Base-by-base conservation (phyloP, 2,797 vertebrate species). In the Podargus strigoides region DNA sequence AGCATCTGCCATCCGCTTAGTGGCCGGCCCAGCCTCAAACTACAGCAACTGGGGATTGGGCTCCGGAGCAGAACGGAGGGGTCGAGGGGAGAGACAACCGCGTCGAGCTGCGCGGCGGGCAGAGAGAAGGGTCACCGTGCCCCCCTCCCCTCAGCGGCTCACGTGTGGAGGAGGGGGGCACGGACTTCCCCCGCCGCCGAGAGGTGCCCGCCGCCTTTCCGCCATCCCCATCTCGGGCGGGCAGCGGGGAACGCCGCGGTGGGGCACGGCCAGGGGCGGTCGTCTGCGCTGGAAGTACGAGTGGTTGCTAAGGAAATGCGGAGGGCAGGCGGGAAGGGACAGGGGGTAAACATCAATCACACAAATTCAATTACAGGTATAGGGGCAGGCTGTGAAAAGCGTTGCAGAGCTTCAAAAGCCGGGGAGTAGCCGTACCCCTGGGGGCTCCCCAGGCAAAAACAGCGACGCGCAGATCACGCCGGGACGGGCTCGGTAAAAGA, bases 281-380 rank as follows among this genome's bases (percentile, higher is more conserved):
- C 59, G 70, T 14, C 44, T 49, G 46, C 47, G 22, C 62, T 56
- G 60, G 60, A 85, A 50, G 89, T 69, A 88, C 70, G 75, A 93
- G 76, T 79, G 94, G 96, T 97, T 97, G 96, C 97, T 95, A 98
- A 85, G 96, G 95, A 96, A 96, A 97, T 96, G 64, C n/a, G n/a
- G n/a, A n/a, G 90, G 70, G 85, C 87, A n/a, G 87, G 72, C 75
- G 74, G 84, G 85, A 50, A 86, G 52, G 36, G 92, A 76, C 70
- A 50, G 84, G 76, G 69, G 60, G 62, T 58, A 76, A 70, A 46
- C 91, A 96, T 97, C 95, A 91, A 94, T 96, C 87, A 90, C 69
- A 50, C 66, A 73, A 85, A 79, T 87, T 90, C 83, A 91, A 81
- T 92, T 93, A 85, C 90, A 97, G 85, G 79, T 97, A 97, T 37